phyloP scores from a whole-genome alignment of 2,113 vertebrate species.

The Tupaia tana region DNA sequence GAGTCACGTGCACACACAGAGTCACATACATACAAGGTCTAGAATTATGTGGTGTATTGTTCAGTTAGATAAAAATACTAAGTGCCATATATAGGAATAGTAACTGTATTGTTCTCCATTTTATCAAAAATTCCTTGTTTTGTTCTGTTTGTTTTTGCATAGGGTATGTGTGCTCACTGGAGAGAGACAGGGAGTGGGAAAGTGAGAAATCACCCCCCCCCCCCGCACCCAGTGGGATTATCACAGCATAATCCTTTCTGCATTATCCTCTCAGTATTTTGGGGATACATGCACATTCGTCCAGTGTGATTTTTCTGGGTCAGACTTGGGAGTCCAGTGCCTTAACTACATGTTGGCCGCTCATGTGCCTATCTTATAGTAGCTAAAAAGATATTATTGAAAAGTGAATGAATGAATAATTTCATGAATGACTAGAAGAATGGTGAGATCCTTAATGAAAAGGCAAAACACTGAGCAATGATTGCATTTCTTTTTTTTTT shows the following conservation, averaged over 20 bases:
- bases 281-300: no score
- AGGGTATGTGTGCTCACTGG: no score
- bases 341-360: no score
- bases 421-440: background rate
- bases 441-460: background rate
- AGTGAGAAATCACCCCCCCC: no score
- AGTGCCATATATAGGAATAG: background rate
- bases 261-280: no score
- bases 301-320: no score
- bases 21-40: background rate
- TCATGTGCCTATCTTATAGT: background rate
- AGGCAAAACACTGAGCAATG: background rate
- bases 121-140: background rate
- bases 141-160: no score
- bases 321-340: no score
- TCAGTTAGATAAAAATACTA: background rate
- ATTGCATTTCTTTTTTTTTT: no score
- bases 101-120: background rate
- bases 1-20: background rate
- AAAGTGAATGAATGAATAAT: background rate
- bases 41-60: background rate
- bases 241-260: no score
- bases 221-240: no score
- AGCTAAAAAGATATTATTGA: background rate
- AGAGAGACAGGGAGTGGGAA: no score